Conservation (phyloP, 2,888 invertebrate species). For the Chaetogeoica ovagalla region DNA sequence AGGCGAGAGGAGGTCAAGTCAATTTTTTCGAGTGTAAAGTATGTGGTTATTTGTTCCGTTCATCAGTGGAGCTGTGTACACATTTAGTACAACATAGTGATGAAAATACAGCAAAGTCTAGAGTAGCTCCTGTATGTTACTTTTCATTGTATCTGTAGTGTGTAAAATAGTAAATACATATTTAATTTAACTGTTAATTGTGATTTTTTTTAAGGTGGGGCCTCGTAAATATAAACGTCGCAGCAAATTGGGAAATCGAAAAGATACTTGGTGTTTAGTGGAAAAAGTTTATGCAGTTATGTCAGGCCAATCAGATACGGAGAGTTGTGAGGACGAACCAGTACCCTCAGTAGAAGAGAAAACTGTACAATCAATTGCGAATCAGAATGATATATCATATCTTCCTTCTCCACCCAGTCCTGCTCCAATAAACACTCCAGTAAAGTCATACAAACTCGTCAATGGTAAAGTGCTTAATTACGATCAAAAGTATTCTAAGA, state of each 20-base stretch:
- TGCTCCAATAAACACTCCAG: constrained; percentile 39
- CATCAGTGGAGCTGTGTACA: constrained; percentile 76
- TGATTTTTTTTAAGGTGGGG: constrained; percentile 61
- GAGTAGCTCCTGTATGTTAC: constrained; percentile 42
- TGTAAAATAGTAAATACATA: no score
- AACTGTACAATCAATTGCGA: constrained; percentile 54
- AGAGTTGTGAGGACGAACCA: constrained; percentile 55
- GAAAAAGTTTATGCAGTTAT: constrained; percentile 53
- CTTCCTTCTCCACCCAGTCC: background rate
- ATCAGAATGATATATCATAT: background rate
- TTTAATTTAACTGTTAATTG: background rate
- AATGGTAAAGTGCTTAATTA: constrained; percentile 54
- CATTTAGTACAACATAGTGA: constrained; percentile 85
- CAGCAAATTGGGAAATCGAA: constrained; percentile 65
- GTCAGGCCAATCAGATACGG: constrained; percentile 54
- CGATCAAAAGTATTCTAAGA: constrained; percentile 55
- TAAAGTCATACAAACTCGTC: constrained; percentile 54
- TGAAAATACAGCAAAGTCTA: constrained; percentile 71
- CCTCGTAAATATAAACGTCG: constrained; percentile 80
- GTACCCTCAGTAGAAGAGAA: constrained; percentile 49
- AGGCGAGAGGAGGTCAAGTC: constrained; percentile 66
- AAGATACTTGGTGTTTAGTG: constrained; percentile 51
- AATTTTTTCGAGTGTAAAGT: constrained; percentile 75
- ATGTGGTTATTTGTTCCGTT: constrained; percentile 71
- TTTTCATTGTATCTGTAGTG: background rate